Evolutionary conservation across 2,113 vertebrate genomes (phyloP), one percentile per base, ranked within the genome.

Genomic region (Chloroceryle aenea): DNA sequence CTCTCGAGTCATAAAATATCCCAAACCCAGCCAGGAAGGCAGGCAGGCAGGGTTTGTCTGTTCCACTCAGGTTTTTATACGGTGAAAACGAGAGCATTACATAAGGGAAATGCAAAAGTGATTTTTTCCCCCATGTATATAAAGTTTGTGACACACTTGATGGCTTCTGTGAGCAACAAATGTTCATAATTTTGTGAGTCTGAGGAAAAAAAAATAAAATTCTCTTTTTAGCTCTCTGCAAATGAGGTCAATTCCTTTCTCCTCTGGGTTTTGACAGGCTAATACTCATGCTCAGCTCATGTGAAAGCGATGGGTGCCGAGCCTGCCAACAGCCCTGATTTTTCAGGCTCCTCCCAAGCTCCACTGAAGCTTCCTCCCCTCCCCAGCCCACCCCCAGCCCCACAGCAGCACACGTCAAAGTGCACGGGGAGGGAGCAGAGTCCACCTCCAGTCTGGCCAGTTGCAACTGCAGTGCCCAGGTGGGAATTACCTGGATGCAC

Each of bases 1-100:
- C 34, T 12, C 68, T 42, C 32, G 25, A 6, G 25, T 52, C 6
- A 8, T 12, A 22, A 13, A 68, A 52, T 5, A 27, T 12, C 22
- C 40, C 6, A 7, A 36, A 34, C 0, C 23, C 36, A 61, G 0
- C 20, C 43, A 4, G 0, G 4, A 16, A 14, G 38, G 32, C 2
- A 59, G 38, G 23, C 80, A 88, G 43, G 50, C 17, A 43, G 30
- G 40, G 21, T 8, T 22, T 26, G 34, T 6, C 73, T 36, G 68
- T 32, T 62, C 63, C 42, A 19, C 21, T 56, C 77, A 13, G 3
- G 0, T 16, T 61, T 2, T 47, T 27, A 19, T 43, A 29, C 0
- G 4, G 59, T 9, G 10, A 56, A 63, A 95, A 45, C 18, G 13
- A 40, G 42, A 62, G 43, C 85, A 76, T 52, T 52, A 56, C 0